These are phyloP conservation scores for Campoplex capitator DNA, from an alignment of 2,888 invertebrate species.

Conservation along the genomic window DNA sequence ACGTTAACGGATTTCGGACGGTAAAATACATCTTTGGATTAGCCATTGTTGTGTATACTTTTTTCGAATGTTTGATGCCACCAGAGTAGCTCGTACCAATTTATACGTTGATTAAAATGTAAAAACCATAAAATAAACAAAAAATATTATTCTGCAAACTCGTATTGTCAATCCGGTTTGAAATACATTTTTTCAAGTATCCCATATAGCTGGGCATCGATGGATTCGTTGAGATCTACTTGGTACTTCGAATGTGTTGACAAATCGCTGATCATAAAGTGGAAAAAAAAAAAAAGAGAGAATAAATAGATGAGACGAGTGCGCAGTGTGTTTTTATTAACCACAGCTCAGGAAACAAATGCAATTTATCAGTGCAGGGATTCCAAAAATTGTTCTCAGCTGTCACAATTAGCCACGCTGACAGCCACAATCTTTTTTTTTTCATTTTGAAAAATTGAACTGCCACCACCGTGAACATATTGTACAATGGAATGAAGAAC, in stretches of 20 bases:
- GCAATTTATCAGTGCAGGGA: not conserved
- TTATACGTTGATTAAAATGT: too few relatives aligned
- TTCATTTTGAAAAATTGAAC: conserved; percentile 42
- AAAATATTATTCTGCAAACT: too few relatives aligned
- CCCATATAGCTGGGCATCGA: not conserved
- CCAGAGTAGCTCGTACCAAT: too few relatives aligned
- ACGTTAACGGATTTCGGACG: not conserved
- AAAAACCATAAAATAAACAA: too few relatives aligned
- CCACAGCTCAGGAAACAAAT: not conserved
- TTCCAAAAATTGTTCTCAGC: not conserved
- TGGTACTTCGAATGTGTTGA: too few relatives aligned
- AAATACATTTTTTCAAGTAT: too few relatives aligned
- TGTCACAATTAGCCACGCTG: conserved; percentile 6
- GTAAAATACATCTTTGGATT: not conserved
- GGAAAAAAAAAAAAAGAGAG: not conserved
- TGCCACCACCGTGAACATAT: conserved; percentile 7
- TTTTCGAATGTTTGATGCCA: not conserved
- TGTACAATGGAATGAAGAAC: not conserved
- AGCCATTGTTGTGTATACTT: not conserved
- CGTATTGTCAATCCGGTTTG: too few relatives aligned
- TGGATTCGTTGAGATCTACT: not conserved
- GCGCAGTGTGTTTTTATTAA: not conserved
- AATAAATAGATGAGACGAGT: not conserved
- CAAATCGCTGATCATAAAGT: not conserved
- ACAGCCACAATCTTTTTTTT: conserved; percentile 6